phyloP scores from a whole-genome alignment of 1,140 invertebrate genomes.

The Cecropterus lyciades region DNA sequence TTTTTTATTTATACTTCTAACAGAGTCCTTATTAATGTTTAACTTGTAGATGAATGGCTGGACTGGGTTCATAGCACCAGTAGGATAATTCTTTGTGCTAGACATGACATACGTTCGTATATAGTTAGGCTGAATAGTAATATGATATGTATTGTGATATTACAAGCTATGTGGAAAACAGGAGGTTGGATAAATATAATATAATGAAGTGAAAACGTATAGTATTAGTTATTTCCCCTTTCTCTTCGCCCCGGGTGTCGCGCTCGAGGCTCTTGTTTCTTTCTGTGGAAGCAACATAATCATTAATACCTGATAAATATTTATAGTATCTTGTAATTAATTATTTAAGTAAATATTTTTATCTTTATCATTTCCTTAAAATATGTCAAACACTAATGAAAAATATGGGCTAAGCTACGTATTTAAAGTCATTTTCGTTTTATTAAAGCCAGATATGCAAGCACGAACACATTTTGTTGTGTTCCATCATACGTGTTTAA shows the following conservation, averaged over 20 bases:
- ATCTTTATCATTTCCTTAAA: too few relatives aligned
- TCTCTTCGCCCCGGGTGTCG: constrained; percentile 78
- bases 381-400: too few relatives aligned
- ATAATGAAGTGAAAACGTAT: constrained; percentile 66
- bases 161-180: constrained; percentile 79
- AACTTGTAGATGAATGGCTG: constrained; percentile 1
- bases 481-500: too few relatives aligned
- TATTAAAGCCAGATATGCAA: too few relatives aligned
- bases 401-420: too few relatives aligned
- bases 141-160: constrained; percentile 81
- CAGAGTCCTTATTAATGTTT: too few relatives aligned
- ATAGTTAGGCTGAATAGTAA: constrained; percentile 36
- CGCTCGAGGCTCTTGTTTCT: constrained; percentile 68
- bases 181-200: constrained; percentile 75
- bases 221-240: constrained; percentile 80
- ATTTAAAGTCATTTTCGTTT: too few relatives aligned
- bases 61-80: constrained; percentile 12
- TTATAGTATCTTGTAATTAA: too few relatives aligned
- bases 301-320: neutral
- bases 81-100: constrained; percentile 16
- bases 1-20: too few relatives aligned
- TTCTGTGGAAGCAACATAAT: constrained; percentile 49
- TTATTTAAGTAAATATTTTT: too few relatives aligned
- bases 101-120: constrained; percentile 35
- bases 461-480: too few relatives aligned